Evolutionary conservation across 1,140 invertebrate genomes (phyloP).

Genomic region (Macrosteles quadrilineatus): DNA sequence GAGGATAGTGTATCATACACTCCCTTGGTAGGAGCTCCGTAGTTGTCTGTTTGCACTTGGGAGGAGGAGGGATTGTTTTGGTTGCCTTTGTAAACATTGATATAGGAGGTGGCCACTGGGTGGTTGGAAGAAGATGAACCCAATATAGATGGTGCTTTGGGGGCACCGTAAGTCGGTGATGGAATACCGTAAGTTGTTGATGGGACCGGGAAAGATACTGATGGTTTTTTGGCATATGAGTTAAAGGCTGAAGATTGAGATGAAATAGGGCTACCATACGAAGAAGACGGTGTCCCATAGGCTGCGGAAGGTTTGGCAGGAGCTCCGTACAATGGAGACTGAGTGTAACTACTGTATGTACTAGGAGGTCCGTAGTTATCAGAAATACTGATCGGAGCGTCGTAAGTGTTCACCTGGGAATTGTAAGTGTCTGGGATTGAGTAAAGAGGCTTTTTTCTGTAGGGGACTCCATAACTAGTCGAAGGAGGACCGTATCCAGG

Average conservation of each 20-base stretch:
- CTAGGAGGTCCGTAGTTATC: constrained; percentile 28
- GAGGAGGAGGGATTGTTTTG: not conserved
- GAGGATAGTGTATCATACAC: constrained; percentile 37
- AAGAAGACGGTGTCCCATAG: constrained; percentile 38
- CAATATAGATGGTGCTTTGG: constrained; percentile 3
- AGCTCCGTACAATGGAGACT: constrained; percentile 31
- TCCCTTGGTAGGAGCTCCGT: constrained; percentile 31
- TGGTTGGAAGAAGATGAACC: constrained; percentile 5
- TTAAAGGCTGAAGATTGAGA: constrained; percentile 13
- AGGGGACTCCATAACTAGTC: constrained; percentile 38
- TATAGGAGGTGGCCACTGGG: constrained; percentile 30
- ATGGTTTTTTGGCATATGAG: constrained; percentile 10
- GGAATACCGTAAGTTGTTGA: constrained; percentile 22
- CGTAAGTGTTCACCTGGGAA: constrained; percentile 12
- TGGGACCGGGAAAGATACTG: constrained; percentile 8
- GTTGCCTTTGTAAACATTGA: constrained; percentile 23
- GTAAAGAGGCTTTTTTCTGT: not conserved
- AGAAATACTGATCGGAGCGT: constrained; percentile 23
- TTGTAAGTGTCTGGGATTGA: constrained; percentile 13
- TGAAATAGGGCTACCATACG: constrained; percentile 34
- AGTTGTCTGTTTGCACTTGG: constrained; percentile 34
- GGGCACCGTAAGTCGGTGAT: constrained; percentile 18
- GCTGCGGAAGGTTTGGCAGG: constrained; percentile 34
- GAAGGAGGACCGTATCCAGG: constrained; percentile 39
- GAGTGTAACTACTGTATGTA: constrained; percentile 5